Evolutionary conservation across 2,113 vertebrate genomes (phyloP).

Genomic region (Donacobius atricapilla): DNA sequence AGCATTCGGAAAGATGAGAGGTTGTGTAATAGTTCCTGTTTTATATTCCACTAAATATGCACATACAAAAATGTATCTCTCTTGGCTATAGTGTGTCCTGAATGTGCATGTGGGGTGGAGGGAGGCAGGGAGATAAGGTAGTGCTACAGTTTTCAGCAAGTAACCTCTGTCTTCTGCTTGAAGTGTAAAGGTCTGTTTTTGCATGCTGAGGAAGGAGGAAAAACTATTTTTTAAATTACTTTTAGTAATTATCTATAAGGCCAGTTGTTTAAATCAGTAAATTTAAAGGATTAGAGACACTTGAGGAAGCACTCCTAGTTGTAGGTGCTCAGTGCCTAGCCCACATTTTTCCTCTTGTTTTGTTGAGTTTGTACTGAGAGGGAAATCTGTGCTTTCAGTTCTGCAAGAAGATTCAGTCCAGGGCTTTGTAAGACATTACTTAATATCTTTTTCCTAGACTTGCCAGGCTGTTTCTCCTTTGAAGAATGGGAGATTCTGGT

Average conservation of each 20-base stretch:
- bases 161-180: neutral
- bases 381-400: neutral
- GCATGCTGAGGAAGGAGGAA: neutral
- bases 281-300: neutral
- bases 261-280: neutral
- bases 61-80: neutral
- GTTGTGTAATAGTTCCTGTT: neutral
- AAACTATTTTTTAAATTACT: neutral
- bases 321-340: neutral
- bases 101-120: neutral
- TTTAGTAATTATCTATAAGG: rapidly evolving
- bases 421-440: neutral
- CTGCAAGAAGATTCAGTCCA: neutral
- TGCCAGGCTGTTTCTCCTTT: neutral
- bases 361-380: neutral
- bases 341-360: neutral
- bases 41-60: neutral
- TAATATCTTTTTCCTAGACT: neutral
- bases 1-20: neutral
- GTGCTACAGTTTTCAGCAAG: neutral
- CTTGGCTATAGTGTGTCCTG: neutral
- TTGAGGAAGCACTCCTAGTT: neutral
- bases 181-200: neutral
- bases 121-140: neutral
- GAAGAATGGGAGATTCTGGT: neutral